Base-by-base conservation (phyloP, 2,888 invertebrate genomes). In the Chouioia cunea region DNA sequence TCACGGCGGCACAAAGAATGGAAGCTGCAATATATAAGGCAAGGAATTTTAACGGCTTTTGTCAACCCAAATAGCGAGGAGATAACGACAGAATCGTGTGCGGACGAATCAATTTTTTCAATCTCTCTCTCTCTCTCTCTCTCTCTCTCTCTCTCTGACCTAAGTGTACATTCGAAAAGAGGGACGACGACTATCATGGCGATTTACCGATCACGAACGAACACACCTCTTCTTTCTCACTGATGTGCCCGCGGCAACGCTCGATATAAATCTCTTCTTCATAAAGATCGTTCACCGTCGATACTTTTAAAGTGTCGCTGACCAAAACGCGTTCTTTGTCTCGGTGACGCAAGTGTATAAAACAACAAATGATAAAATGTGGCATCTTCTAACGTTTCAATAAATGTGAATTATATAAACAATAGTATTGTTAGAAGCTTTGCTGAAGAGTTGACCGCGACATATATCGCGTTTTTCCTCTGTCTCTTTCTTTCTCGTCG, bases 191-290 rank as follows among this genome's bases (percentile, higher is more conserved):
- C 36, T 36, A 46, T 52, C 47, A 16, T 20, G 59, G 48, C 64
- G 70, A 70, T 58, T 65, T 58, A 52, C 58, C 65, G 65, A 65
- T 65, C 36, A 56, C 44, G 22, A 44, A 18, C 52, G 50, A 50
- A 10, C 50, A 8, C 36, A 1, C 14, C 46, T 52, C 23, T 52
- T 57, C 53, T 20, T 67, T 63, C 54, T 20, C 69, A 54, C 20
- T 44, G 59, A 47, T 52, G 65, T 43, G 53, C 69, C 57, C 63
- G n/a, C 58, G 12, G 52, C 63, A 48, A 68, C 46, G 57, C 36
- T 36, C 23, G 67, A 68, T 68, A 68, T 62, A 56, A 56, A 68
- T 68, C 68, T 62, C 56, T n/a, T 36, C 36, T 68, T 68, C 68
- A 56, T 62, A 62, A 68, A 68, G 62, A 68, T 62, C 68, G 23